Percentiles rank a stretch among this genome's conserved stretches.
These are phyloP conservation scores for Lepus townsendii DNA, from an alignment of 2,797 vertebrate genomes.

Conservation along the genomic window DNA sequence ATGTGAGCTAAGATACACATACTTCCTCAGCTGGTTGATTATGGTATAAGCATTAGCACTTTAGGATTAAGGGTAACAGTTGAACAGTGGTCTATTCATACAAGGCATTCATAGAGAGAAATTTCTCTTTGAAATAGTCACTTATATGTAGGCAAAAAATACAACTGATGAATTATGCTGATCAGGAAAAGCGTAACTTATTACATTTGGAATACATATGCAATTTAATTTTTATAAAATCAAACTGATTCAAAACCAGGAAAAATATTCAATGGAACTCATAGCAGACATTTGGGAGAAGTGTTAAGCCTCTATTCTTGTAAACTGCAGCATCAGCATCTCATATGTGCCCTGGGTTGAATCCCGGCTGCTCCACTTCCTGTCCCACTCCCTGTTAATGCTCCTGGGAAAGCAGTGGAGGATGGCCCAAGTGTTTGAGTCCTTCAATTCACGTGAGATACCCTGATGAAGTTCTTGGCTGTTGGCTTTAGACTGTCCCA, in stretches of 20 bases:
- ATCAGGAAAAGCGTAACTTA: neutral
- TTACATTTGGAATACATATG: neutral
- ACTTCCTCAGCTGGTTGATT: neutral
- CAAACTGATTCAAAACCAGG: neutral
- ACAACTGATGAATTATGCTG: neutral
- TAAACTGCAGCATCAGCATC: neutral
- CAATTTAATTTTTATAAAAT: neutral
- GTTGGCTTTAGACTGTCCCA: too few species aligned
- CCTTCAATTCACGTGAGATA: too few species aligned
- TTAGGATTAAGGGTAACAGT: neutral
- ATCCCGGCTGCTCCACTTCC: too few species aligned
- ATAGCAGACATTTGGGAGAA: neutral
- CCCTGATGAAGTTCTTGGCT: too few species aligned
- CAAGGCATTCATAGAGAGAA: neutral
- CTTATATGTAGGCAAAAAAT: neutral
- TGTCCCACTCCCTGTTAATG: too few species aligned
- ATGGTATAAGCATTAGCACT: neutral
- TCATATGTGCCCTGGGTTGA: too few species aligned
- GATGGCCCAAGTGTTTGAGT: too few species aligned
- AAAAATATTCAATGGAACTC: neutral
- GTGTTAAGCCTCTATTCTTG: neutral
- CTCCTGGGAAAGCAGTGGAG: too few species aligned
- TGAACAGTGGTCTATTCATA: neutral
- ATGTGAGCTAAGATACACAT: neutral
- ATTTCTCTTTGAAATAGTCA: neutral